Percentiles rank a stretch among this genome's conserved stretches.
phyloP scores from a whole-genome alignment of 2,888 invertebrate genomes.

The Platynereis dumerilii region DNA sequence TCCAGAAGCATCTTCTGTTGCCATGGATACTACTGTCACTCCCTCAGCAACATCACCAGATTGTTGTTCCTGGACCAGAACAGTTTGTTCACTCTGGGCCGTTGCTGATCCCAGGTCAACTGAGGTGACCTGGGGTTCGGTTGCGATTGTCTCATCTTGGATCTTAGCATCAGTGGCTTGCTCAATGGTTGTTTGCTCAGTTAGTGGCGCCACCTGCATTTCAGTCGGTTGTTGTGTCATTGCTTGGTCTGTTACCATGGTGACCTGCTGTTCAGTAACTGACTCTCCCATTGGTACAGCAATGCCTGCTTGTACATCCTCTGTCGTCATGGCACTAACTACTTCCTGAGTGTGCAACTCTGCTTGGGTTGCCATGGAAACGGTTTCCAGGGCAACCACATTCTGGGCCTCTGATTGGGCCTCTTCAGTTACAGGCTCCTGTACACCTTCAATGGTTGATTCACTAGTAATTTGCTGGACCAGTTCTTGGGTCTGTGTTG shows the following conservation, averaged over 20 bases:
- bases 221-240: not conserved
- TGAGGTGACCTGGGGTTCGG: not conserved
- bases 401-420: not conserved
- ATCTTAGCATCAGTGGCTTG: not conserved
- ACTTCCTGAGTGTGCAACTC: too few relatives aligned
- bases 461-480: slow-evolving; percentile 13
- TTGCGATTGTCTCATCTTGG: not conserved
- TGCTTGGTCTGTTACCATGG: slow-evolving; percentile 3
- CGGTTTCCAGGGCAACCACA: not conserved
- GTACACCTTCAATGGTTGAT: not conserved
- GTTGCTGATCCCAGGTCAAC: not conserved
- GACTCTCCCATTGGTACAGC: slow-evolving; percentile 7
- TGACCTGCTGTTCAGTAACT: slow-evolving; percentile 2
- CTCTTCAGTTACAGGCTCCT: not conserved
- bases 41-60: too few relatives aligned
- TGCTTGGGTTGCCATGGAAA: too few relatives aligned
- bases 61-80: slow-evolving; percentile 13
- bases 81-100: slow-evolving; percentile 5
- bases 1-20: not conserved
- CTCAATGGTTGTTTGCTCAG: not conserved
- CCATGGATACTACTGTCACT: too few relatives aligned
- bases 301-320: slow-evolving; percentile 7
- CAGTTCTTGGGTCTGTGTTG: not conserved
- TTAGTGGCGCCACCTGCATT: not conserved
- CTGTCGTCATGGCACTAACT: slow-evolving; percentile 4